A percentile compares a stretch with the other conserved stretches of the same genome.
Conservation (phyloP, 1,140 invertebrate genomes). For the Platyscapa corneri region DNA sequence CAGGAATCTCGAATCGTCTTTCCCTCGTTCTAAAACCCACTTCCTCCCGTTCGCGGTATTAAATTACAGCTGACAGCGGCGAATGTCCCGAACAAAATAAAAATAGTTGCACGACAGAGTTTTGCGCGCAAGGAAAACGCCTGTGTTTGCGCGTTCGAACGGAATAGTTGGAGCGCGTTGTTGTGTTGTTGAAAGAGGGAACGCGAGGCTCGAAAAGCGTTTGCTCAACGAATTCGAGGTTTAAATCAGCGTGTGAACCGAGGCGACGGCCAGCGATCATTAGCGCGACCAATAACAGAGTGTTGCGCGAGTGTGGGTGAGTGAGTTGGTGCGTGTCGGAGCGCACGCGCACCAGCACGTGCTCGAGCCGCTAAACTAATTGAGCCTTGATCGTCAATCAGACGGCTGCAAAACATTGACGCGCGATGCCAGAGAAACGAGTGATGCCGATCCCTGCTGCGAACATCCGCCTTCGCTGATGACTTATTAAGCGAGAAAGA, state of each 20-base stretch:
- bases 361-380: slow-evolving; percentile 47
- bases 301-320: too few relatives aligned
- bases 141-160: not conserved
- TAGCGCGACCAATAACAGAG: not conserved
- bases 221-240: not conserved
- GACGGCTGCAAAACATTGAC: not conserved
- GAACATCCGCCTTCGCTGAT: too few relatives aligned
- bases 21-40: too few relatives aligned
- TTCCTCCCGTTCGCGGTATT: too few relatives aligned
- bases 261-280: not conserved
- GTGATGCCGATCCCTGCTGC: not conserved
- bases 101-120: not conserved
- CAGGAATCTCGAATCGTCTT: too few relatives aligned
- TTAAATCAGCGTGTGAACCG: slow-evolving; percentile 39
- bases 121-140: not conserved
- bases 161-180: not conserved
- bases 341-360: slow-evolving; percentile 18
- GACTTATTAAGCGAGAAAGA: not conserved
- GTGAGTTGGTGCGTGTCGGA: too few relatives aligned
- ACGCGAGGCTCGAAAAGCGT: not conserved
- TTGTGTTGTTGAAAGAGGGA: not conserved
- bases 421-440: not conserved
- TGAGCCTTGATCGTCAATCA: slow-evolving; percentile 50
- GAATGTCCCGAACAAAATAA: not conserved
- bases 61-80: too few relatives aligned